These are phyloP conservation scores for Daphoenositta chrysoptera DNA, from an alignment of 2,113 vertebrate genomes.

Conservation along the genomic window DNA sequence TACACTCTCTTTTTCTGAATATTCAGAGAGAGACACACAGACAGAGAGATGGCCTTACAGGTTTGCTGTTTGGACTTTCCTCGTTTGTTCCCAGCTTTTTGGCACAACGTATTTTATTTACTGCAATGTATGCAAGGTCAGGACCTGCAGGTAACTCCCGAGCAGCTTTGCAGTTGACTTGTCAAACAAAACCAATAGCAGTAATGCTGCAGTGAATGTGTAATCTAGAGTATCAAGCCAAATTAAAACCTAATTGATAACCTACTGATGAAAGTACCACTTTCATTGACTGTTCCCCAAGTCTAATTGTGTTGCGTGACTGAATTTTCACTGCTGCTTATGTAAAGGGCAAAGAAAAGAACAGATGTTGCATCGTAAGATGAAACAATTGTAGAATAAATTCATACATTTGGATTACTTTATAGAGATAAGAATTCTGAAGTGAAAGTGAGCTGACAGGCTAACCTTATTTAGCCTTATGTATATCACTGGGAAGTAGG, in stretches of 20 bases:
- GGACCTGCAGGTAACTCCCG: neutral
- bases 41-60: neutral
- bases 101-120: neutral
- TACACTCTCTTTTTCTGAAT: neutral
- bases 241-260: neutral
- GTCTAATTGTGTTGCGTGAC: neutral
- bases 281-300: neutral
- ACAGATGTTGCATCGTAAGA: neutral
- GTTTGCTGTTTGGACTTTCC: neutral
- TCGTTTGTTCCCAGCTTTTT: neutral
- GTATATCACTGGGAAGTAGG: neutral
- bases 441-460: neutral
- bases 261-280: neutral
- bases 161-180: neutral
- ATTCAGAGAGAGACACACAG: neutral
- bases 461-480: neutral
- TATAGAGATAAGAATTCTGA: neutral
- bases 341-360: neutral
- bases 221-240: neutral
- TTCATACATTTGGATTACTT: neutral
- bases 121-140: neutral
- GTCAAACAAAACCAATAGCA: neutral
- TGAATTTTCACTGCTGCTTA: neutral
- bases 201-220: neutral
- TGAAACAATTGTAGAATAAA: neutral